These are phyloP conservation scores for Pangasius krempfi DNA, from an alignment of 2,797 vertebrate species.

Conservation along the genomic window DNA sequence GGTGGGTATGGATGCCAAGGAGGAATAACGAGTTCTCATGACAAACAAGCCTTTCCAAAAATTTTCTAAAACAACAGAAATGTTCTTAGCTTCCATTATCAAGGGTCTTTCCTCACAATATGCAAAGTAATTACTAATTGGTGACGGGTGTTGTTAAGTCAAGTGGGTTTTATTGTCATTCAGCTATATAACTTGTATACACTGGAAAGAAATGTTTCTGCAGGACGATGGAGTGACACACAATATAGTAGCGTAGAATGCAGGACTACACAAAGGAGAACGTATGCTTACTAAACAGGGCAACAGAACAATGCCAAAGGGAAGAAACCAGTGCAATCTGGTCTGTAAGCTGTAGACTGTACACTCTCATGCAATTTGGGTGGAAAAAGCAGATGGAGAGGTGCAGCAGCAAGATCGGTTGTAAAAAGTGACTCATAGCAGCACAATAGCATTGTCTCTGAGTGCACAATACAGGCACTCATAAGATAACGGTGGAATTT, in stretches of 20 bases:
- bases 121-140: neutral
- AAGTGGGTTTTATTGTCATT: neutral
- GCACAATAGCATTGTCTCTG: neutral
- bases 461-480: neutral
- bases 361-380: neutral
- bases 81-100: neutral
- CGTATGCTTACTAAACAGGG: neutral
- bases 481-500: neutral
- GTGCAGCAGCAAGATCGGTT: neutral
- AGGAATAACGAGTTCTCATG: slow-evolving; percentile 4
- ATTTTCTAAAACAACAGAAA: slow-evolving; percentile 4
- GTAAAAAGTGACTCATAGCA: neutral
- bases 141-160: neutral
- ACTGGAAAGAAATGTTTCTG: neutral
- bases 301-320: neutral
- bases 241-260: too few relatives aligned
- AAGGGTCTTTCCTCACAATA: neutral
- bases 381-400: neutral
- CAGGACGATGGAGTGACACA: neutral
- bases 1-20: slow-evolving; percentile 18
- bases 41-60: neutral
- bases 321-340: neutral
- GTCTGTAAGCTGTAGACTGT: neutral
- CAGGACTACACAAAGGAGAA: neutral
- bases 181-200: neutral